Percentiles rank a stretch among this genome's conserved stretches.
Evolutionary conservation across 2,888 invertebrate species (phyloP).

Genomic region (Lasioglossum zephyrum): DNA sequence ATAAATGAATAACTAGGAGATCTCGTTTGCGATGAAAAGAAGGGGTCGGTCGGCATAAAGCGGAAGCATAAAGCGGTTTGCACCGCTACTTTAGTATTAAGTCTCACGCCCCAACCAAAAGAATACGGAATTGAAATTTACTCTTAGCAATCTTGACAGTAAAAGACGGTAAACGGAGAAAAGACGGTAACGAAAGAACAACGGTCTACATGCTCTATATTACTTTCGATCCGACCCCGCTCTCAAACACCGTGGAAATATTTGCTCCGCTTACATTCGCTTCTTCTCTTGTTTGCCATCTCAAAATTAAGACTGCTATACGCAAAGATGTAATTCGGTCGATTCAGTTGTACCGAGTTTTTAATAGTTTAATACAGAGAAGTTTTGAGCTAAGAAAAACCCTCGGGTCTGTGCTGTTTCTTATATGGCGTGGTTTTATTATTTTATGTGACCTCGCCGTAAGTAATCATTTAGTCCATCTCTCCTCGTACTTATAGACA

Average conservation of each 20-base stretch:
- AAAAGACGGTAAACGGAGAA: too few relatives aligned
- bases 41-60: constrained; percentile 70
- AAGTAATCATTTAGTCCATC: too few relatives aligned
- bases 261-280: not conserved
- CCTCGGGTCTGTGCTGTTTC: too few relatives aligned
- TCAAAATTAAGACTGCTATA: not conserved
- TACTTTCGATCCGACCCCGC: constrained; percentile 17
- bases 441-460: too few relatives aligned
- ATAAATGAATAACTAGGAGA: constrained; percentile 80
- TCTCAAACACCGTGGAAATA: not conserved
- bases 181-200: constrained; percentile 25
- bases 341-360: too few relatives aligned
- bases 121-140: constrained; percentile 66
- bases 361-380: too few relatives aligned
- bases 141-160: constrained; percentile 54
- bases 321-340: not conserved
- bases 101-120: constrained; percentile 65
- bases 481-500: too few relatives aligned
- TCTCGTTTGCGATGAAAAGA: constrained; percentile 69
- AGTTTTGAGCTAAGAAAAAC: too few relatives aligned
- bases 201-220: constrained; percentile 14
- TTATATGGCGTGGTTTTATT: too few relatives aligned
- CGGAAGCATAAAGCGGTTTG: constrained; percentile 78
- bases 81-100: constrained; percentile 76
- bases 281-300: not conserved